A percentile compares a stretch with the other conserved stretches of the same genome.
Conservation (phyloP, 1,140 invertebrate genomes). For the Kradibia gibbosae region DNA sequence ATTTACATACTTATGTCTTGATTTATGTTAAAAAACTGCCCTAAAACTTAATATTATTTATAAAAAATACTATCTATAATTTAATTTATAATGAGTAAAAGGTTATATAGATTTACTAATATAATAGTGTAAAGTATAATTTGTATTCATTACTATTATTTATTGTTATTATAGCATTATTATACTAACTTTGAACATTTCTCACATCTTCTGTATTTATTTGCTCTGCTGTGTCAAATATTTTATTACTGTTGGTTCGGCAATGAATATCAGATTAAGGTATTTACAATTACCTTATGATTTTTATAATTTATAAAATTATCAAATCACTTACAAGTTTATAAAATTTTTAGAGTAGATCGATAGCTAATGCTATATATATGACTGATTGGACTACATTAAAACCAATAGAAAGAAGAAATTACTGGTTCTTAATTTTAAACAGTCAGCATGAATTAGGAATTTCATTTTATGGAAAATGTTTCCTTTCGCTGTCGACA, state of each 20-base stretch:
- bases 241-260: slow-evolving; percentile 27
- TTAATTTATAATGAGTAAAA: too few species aligned
- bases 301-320: not conserved
- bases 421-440: not conserved
- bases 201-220: not conserved
- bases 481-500: not conserved
- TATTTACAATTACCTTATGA: not conserved
- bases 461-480: slow-evolving; percentile 18
- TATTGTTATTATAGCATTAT: not conserved
- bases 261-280: slow-evolving; percentile 20
- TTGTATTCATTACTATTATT: too few species aligned
- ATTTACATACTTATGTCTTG: too few species aligned
- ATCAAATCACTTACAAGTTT: not conserved
- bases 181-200: not conserved
- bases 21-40: too few species aligned
- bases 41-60: too few species aligned
- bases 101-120: too few species aligned
- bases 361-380: not conserved
- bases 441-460: not conserved
- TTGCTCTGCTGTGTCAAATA: not conserved
- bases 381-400: not conserved
- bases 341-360: not conserved
- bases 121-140: too few species aligned
- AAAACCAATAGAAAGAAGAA: not conserved
- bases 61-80: too few species aligned